These are phyloP conservation scores for Pituophis catenifer DNA, from an alignment of 2,113 vertebrate genomes.

Conservation along the genomic window DNA sequence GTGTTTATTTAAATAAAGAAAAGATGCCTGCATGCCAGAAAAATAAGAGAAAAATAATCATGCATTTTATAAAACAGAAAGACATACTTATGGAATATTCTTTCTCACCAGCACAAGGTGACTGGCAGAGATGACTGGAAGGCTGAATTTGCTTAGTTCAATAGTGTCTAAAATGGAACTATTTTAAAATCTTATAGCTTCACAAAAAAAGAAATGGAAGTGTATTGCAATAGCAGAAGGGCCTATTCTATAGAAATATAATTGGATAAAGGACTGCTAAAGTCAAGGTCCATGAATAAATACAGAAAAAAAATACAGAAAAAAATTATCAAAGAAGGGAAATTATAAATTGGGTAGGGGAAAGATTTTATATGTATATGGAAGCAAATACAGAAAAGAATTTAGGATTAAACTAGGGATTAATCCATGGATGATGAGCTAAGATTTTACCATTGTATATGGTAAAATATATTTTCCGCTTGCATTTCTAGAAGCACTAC, in stretches of 20 bases:
- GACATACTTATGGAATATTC: conserved; percentile 56
- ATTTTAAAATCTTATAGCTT: conserved; percentile 58
- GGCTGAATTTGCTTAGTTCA: conserved; percentile 62
- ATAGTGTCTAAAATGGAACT: conserved; percentile 53
- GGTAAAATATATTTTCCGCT: too few relatives aligned
- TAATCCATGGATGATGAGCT: background rate
- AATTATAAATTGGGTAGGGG: background rate
- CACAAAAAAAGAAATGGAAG: conserved; percentile 62
- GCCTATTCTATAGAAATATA: conserved; percentile 45
- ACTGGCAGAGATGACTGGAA: conserved; percentile 21
- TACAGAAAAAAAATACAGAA: conserved; percentile 19
- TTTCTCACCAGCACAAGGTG: conserved; percentile 53
- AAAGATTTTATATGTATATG: background rate
- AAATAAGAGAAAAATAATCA: background rate
- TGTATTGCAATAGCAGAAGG: conserved; percentile 42
- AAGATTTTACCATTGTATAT: background rate
- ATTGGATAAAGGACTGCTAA: conserved; percentile 55
- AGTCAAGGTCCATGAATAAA: conserved; percentile 55
- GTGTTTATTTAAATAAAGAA: conserved; percentile 27
- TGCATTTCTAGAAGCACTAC: background rate
- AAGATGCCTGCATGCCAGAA: conserved; percentile 34
- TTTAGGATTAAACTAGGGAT: background rate
- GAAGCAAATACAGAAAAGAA: background rate
- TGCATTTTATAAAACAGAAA: conserved; percentile 47
- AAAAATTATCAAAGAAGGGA: background rate